Evolutionary conservation across 2,797 vertebrate species (phyloP).

Genomic region (Cossypha caffra): DNA sequence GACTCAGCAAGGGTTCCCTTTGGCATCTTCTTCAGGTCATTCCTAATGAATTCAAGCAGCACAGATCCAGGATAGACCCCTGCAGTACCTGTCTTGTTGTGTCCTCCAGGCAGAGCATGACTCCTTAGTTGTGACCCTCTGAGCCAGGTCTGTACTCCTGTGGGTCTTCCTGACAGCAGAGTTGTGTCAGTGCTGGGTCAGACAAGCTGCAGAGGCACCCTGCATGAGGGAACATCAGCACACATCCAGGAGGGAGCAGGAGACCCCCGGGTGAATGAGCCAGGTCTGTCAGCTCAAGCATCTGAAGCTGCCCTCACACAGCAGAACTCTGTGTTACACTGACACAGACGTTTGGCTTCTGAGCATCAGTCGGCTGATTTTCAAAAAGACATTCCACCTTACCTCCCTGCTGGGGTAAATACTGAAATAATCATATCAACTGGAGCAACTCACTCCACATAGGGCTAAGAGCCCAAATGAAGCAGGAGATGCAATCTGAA

Average conservation of each 20-base stretch:
- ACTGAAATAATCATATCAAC: background rate
- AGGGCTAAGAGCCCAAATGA: background rate
- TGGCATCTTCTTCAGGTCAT: background rate
- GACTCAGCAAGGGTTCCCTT: background rate
- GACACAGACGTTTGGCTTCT: background rate
- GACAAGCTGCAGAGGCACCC: background rate
- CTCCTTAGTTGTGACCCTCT: rapidly evolving
- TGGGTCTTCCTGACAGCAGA: background rate
- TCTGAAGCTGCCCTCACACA: background rate
- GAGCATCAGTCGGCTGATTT: background rate
- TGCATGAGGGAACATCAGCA: background rate
- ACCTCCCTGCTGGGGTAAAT: background rate
- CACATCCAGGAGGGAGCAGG: rapidly evolving
- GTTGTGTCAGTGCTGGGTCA: background rate
- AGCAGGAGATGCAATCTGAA: background rate
- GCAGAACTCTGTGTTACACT: background rate
- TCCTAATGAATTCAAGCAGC: background rate
- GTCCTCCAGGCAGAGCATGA: background rate
- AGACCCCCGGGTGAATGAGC: background rate
- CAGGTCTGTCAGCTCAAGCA: background rate
- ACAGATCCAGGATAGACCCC: background rate
- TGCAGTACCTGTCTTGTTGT: background rate
- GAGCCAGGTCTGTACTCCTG: background rate
- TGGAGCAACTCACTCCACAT: background rate
- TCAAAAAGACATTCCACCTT: background rate